phyloP scores from a whole-genome alignment of 2,113 vertebrate genomes.

The Bostrychus sinensis region DNA sequence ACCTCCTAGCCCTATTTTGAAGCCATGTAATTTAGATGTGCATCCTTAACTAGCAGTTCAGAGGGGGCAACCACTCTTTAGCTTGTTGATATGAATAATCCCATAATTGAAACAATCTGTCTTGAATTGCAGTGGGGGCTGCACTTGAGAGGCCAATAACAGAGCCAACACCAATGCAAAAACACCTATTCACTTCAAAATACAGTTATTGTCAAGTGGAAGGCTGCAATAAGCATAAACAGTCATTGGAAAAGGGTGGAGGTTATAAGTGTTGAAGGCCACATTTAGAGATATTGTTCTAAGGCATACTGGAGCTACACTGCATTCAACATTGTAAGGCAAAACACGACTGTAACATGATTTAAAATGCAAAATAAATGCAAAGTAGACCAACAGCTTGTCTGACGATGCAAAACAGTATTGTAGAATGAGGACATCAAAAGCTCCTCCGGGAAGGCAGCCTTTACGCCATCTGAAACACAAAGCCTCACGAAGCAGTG shows the following conservation, averaged over 20 bases:
- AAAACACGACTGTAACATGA: not conserved
- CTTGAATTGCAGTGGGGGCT: conserved; percentile 67
- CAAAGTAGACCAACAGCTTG: conserved; percentile 19
- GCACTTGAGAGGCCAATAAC: conserved; percentile 57
- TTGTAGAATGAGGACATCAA: conserved; percentile 5
- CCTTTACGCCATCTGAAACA: conserved; percentile 7
- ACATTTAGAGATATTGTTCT: conserved; percentile 20
- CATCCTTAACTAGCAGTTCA: conserved; percentile 45
- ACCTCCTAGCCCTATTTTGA: not conserved
- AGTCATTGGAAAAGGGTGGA: conserved; percentile 72
- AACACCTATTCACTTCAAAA: conserved; percentile 67
- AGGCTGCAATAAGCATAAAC: conserved; percentile 68
- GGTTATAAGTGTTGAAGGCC: conserved; percentile 55
- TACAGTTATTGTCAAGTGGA: conserved; percentile 70
- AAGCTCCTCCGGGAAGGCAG: conserved; percentile 5
- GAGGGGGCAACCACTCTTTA: conserved; percentile 53
- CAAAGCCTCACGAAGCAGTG: conserved; percentile 13
- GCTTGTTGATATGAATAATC: conserved; percentile 71
- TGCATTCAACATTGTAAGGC: not conserved
- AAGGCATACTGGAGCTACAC: not conserved
- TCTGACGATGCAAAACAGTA: conserved; percentile 36
- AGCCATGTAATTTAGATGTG: conserved; percentile 46
- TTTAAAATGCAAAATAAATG: conserved; percentile 24
- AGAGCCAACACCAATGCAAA: conserved; percentile 62
- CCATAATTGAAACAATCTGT: conserved; percentile 72